Evolutionary conservation across 2,113 vertebrate genomes (phyloP).

Genomic region (Rynchops niger): DNA sequence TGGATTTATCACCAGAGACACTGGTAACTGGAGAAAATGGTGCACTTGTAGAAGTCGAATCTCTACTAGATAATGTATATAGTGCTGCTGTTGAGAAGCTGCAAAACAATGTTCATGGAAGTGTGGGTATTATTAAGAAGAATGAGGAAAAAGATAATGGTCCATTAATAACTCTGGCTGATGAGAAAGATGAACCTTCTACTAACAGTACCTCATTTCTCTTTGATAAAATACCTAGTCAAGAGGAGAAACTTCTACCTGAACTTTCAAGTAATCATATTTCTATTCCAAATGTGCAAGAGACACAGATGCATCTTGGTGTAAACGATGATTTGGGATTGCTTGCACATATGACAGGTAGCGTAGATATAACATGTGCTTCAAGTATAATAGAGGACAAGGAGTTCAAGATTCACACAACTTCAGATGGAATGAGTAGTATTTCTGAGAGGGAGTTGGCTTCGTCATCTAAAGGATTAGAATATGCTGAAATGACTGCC

Average conservation of each 20-base stretch:
- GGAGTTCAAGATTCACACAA: constrained; percentile 86
- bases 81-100: constrained; percentile 97
- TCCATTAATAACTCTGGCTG: constrained; percentile 93
- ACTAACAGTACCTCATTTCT: constrained; percentile 83
- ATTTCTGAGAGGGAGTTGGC: constrained; percentile 76
- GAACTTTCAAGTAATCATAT: constrained; percentile 84
- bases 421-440: constrained; percentile 78
- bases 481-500: constrained; percentile 77
- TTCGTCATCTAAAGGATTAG: constrained; percentile 73
- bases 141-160: constrained; percentile 90
- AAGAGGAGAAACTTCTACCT: constrained; percentile 84
- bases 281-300: constrained; percentile 80
- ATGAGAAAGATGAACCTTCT: constrained; percentile 94
- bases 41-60: constrained; percentile 89
- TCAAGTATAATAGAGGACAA: constrained; percentile 84
- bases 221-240: constrained; percentile 82
- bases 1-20: constrained; percentile 95
- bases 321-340: constrained; percentile 86
- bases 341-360: constrained; percentile 83
- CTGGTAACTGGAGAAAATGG: constrained; percentile 85
- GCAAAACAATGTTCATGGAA: constrained; percentile 84
- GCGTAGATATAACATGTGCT: constrained; percentile 83
- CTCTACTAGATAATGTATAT: constrained; percentile 93
- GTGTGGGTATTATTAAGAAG: constrained; percentile 84
- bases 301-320: constrained; percentile 80